These are phyloP conservation scores for Carapus acus DNA, from an alignment of 2,797 vertebrate species.

Conservation along the genomic window DNA sequence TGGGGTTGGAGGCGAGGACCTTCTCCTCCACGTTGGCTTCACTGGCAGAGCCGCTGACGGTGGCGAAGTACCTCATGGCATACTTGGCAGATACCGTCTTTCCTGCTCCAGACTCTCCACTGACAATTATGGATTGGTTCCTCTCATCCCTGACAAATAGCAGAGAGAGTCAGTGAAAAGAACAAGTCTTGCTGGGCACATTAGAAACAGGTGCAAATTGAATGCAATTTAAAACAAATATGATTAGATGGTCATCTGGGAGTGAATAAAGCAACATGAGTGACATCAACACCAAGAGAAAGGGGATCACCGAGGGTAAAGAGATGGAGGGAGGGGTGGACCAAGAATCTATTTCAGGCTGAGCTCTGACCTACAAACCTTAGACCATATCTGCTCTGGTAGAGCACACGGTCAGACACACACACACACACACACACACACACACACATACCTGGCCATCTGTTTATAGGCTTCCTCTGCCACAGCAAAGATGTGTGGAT, in stretches of 20 bases:
- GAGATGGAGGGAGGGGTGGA: constrained; percentile 40
- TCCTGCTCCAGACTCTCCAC: constrained; percentile 95
- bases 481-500: constrained; percentile 98
- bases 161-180: too few relatives aligned
- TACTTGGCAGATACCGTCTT: constrained; percentile 99
- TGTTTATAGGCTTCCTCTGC: constrained; percentile 98
- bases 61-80: constrained; percentile 98
- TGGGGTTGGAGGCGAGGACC: constrained; percentile 96
- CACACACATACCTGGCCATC: constrained; percentile 90
- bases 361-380: constrained; percentile 68
- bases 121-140: constrained; percentile 98
- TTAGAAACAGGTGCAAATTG: too few relatives aligned
- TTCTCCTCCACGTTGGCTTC: constrained; percentile 96
- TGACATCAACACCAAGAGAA: constrained; percentile 30
- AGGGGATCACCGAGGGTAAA: background rate
- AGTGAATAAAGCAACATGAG: constrained; percentile 4
- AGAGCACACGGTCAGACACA: constrained; percentile 26
- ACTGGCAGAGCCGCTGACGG: constrained; percentile 91
- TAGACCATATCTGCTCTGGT: constrained; percentile 41
- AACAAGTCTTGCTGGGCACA: too few relatives aligned
- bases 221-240: too few relatives aligned
- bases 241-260: background rate
- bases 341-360: constrained; percentile 58
- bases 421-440: constrained; percentile 65
- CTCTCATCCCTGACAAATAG: constrained; percentile 81